phyloP scores from a whole-genome alignment of 2,797 vertebrate genomes.

The Leptatherina wallacei region DNA sequence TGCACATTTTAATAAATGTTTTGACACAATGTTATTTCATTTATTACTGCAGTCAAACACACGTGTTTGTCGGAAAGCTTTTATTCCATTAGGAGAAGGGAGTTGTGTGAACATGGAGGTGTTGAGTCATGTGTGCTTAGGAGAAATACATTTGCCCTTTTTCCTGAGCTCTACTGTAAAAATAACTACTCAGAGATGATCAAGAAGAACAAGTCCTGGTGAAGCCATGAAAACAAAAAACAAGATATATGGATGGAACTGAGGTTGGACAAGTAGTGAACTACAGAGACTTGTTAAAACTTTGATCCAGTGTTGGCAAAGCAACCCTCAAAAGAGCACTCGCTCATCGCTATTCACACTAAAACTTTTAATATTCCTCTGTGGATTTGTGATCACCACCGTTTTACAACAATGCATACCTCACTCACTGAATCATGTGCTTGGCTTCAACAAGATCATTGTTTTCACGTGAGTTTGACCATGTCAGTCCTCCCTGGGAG shows the following conservation, averaged over 20 bases:
- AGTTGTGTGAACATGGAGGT: constrained; percentile 15
- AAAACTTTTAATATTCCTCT: constrained; percentile 47
- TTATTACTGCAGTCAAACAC: constrained; percentile 48
- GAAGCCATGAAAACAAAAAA: constrained; percentile 37
- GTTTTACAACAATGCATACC: constrained; percentile 67
- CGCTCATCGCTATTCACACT: constrained; percentile 41
- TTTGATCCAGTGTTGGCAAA: constrained; percentile 36
- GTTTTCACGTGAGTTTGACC: constrained; percentile 58
- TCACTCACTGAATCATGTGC: constrained; percentile 60
- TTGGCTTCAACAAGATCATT: constrained; percentile 42
- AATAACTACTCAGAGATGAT: constrained; percentile 37
- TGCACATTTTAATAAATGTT: constrained; percentile 65
- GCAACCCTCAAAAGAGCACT: constrained; percentile 20
- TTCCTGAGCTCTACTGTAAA: constrained; percentile 27
- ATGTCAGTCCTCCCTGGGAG: constrained; percentile 47
- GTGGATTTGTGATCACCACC: constrained; percentile 51
- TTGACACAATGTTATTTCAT: constrained; percentile 63
- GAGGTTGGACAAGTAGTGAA: constrained; percentile 27
- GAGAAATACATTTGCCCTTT: constrained; percentile 33
- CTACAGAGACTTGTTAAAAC: constrained; percentile 44
- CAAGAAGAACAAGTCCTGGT: constrained; percentile 9
- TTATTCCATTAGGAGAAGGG: constrained; percentile 36
- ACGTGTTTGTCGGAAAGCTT: constrained; percentile 41
- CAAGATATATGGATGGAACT: constrained; percentile 20
- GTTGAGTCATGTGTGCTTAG: background rate